These are phyloP conservation scores for Trachemys scripta DNA, from an alignment of 2,113 vertebrate genomes.

Conservation along the genomic window DNA sequence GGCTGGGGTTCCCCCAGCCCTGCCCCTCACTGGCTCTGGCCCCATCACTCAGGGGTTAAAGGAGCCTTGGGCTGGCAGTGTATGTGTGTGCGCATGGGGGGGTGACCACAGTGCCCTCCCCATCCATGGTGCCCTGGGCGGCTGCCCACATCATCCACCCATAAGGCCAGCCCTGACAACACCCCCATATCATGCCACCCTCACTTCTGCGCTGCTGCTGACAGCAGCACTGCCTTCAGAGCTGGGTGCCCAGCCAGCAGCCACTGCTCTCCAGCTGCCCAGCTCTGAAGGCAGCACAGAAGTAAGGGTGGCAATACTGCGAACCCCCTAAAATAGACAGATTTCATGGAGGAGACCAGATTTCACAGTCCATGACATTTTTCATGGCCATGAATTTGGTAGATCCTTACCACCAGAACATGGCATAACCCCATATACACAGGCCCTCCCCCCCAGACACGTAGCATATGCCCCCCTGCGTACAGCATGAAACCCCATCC, in stretches of 20 bases:
- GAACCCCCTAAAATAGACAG: background rate
- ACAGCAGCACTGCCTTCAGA: too few species aligned
- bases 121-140: too few species aligned
- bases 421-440: background rate
- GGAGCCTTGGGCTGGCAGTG: background rate
- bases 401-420: background rate
- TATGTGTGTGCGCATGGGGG: background rate
- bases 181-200: background rate
- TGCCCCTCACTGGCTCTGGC: background rate
- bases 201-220: background rate
- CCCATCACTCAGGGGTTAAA: background rate
- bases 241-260: too few species aligned
- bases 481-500: background rate
- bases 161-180: too few species aligned
- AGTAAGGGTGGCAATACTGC: background rate
- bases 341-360: background rate
- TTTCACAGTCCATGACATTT: background rate
- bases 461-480: background rate
- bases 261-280: background rate
- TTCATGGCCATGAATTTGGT: background rate
- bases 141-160: too few species aligned
- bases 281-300: background rate
- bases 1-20: background rate
- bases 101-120: rapidly evolving
- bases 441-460: background rate